Base-by-base conservation (phyloP, 2,113 vertebrate species). In the Salvelinus fontinalis region DNA sequence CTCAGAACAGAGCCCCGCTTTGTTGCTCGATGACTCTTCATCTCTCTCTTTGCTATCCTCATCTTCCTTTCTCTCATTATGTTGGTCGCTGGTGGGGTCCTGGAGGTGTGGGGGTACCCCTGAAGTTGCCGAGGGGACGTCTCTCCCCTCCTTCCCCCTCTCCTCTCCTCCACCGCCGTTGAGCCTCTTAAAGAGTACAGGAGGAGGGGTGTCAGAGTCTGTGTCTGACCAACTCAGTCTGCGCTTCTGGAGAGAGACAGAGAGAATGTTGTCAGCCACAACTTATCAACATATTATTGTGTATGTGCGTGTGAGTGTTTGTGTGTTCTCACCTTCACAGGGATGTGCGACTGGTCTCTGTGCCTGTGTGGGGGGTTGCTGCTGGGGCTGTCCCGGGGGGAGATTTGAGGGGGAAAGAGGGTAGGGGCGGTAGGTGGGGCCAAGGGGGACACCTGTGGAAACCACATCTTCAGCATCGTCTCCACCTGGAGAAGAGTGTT, bases 381-480 rank as follows among this genome's bases (percentile, higher is more conserved):
- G 77, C 49, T 67, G 5, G 75, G 64, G 5, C 74, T n/a, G 51
- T 88, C 77, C 68, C 73, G n/a, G 26, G 80, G 39, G 57, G 48
- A 81, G 24, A 51, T 68, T 39, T 90, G 54, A 68, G 84, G 44
- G 51, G 83, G 86, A 0, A 74, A 6, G 24, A 82, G 0, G 0
- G 74, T 4, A 8, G 81, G 81, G 62, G 79, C 77, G 24, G 77
- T 67, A 9, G 78, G 64, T 5, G 82, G 69, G 81, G 12, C 64
- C 0, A 77, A 80, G 14, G 79, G 77, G 62, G 86, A 24, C 60
- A 97, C 87, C 3, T 94, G 93, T 59, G 97, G 97, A 84, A 97
- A 98, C 96, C 97, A 98, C 57, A 94, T 81, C 86, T 97, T 96
- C 44, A 97, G 84, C 97, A 98, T 97, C 86, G 90, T 91, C 83